Base-by-base conservation (phyloP, 2,113 vertebrate species). In the Colinus virginianus region DNA sequence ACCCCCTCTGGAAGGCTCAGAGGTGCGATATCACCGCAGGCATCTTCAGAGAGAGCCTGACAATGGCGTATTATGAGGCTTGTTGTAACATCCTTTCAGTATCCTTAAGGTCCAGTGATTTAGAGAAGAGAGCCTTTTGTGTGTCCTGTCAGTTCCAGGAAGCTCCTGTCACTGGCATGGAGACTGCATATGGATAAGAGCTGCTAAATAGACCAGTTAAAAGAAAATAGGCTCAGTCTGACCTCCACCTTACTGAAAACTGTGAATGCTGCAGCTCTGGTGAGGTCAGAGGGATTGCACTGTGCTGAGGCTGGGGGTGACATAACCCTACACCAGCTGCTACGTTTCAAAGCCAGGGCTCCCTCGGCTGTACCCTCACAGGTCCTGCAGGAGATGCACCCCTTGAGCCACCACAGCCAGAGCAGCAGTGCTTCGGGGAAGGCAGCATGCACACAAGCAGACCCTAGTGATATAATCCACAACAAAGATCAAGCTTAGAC, bases 51-150 rank as follows among this genome's bases (percentile, higher is more conserved):
- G 86, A 81, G 80, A 66, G 80, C 62, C 70, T 78, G 48, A 96
- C 95, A 96, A 96, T 96, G 74, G 86, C 10, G 66, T 72, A 96
- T 96, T 96, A 94, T 96, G 58, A 81, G 67, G 83, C 88, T 66
- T 38, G 94, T 93, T 96, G 95, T 96, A 96, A 92, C 88, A 88
- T 90, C 90, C 86, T 95, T 96, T 95, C 95, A 95, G 87, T 72
- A 78, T 88, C 72, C 94, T 92, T 96, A 92, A 95, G 96, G 95
- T 96, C 95, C 95, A 96, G 84, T 94, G 94, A 89, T 93, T 96
- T 88, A 81, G 86, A 95, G 96, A 95, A 96, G 90, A 72, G 53
- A 42, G 77, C 51, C 95, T 92, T 96, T 96, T 96, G 95, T 96
- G 86, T 18, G 36, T 81, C 77, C 62, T 92, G 92, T 96, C 96